These are phyloP conservation scores for Synanthedon myopaeformis DNA, from an alignment of 2,888 invertebrate species.

Conservation along the genomic window DNA sequence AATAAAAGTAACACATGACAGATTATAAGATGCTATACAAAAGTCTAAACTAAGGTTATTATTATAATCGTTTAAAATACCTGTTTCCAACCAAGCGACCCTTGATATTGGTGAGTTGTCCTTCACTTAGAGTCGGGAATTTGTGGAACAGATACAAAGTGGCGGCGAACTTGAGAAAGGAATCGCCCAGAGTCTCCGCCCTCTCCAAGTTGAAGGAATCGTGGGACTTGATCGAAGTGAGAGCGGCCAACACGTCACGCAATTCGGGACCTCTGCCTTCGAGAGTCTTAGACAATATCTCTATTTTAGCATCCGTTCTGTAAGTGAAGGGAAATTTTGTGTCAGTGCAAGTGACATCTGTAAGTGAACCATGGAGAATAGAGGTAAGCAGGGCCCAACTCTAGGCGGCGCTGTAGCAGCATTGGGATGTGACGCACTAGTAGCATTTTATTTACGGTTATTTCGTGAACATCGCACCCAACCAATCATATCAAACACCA, in stretches of 20 bases:
- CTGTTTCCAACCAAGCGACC: slow-evolving; percentile 81
- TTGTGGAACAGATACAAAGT: slow-evolving; percentile 79
- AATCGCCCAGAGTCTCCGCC: slow-evolving; percentile 89
- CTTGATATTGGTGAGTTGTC: slow-evolving; percentile 81
- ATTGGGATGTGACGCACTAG: too few species aligned
- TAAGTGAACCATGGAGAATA: too few species aligned
- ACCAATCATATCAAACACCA: too few species aligned
- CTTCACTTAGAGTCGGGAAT: slow-evolving; percentile 80
- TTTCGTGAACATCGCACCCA: too few species aligned
- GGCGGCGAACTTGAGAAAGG: slow-evolving; percentile 84
- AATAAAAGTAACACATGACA: too few species aligned
- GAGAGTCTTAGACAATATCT: slow-evolving; percentile 20
- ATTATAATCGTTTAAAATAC: slow-evolving; percentile 34
- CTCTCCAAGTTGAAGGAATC: slow-evolving; percentile 86
- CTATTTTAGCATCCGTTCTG: slow-evolving; percentile 42
- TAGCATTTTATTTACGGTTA: too few species aligned
- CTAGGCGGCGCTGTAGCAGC: too few species aligned
- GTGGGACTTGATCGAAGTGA: slow-evolving; percentile 78
- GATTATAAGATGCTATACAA: too few species aligned
- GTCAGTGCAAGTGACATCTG: neutral
- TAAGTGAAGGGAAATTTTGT: slow-evolving; percentile 2
- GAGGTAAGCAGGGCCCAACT: too few species aligned
- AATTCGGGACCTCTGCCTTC: slow-evolving; percentile 53
- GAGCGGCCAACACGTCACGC: slow-evolving; percentile 65
- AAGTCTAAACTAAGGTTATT: too few species aligned